Percentiles rank a stretch among this genome's conserved stretches.
These are phyloP conservation scores for Apistogramma diplotaenia DNA, from an alignment of 2,113 vertebrate species.

Conservation along the genomic window DNA sequence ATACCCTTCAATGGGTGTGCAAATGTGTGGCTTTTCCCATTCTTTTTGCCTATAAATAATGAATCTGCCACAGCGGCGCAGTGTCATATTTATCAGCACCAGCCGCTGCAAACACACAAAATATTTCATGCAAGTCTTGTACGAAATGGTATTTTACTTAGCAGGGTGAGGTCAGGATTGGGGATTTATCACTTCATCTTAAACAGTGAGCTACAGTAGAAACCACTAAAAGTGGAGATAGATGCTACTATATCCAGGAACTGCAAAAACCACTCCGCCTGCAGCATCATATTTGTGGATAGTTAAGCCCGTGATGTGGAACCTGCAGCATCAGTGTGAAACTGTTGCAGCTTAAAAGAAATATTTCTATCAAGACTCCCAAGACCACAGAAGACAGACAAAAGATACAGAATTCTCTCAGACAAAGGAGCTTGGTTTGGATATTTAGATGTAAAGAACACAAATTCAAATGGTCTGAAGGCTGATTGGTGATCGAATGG, in stretches of 20 bases:
- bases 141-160: conserved; percentile 5
- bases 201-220: background rate
- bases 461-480: background rate
- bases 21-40: background rate
- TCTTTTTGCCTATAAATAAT: conserved; percentile 26
- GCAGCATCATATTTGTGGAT: background rate
- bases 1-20: background rate
- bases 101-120: background rate
- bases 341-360: background rate
- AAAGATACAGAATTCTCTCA: background rate
- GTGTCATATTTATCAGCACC: conserved; percentile 18
- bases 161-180: background rate
- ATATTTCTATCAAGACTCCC: background rate
- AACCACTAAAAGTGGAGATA: background rate
- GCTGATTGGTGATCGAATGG: background rate
- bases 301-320: background rate
- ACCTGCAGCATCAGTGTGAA: background rate
- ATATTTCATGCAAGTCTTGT: conserved; percentile 9
- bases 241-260: background rate
- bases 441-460: too few species aligned
- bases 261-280: background rate
- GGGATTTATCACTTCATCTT: background rate
- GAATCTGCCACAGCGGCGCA: conserved; percentile 6
- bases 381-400: too few species aligned
- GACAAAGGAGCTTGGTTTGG: background rate